These are phyloP conservation scores for Poecile montanus DNA, from an alignment of 2,797 vertebrate species.

Conservation along the genomic window DNA sequence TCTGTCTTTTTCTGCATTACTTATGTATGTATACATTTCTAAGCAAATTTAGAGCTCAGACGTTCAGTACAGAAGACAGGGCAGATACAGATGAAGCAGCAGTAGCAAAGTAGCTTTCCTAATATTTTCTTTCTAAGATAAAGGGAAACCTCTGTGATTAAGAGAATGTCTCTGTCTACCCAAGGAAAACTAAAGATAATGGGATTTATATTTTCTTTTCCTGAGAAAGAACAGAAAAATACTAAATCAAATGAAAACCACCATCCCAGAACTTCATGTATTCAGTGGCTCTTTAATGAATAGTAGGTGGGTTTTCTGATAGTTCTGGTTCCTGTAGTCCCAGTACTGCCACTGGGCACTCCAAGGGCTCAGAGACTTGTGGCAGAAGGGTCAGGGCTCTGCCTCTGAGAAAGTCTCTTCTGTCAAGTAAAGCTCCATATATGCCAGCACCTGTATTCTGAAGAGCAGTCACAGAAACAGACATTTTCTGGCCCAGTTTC, in stretches of 20 bases:
- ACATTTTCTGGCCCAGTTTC: not conserved
- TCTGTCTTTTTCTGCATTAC: slow-evolving; percentile 16
- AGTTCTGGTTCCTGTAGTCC: not conserved
- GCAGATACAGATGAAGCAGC: not conserved
- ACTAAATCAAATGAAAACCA: not conserved
- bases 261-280: not conserved
- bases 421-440: not conserved
- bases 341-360: not conserved
- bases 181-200: not conserved
- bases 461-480: not conserved
- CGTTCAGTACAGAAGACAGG: not conserved
- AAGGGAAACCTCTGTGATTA: not conserved
- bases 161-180: not conserved
- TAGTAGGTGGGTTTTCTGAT: not conserved
- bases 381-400: not conserved
- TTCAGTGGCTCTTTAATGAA: not conserved
- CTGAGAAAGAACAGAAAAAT: not conserved
- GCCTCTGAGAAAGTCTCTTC: not conserved
- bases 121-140: not conserved
- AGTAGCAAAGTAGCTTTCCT: not conserved
- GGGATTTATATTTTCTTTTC: not conserved
- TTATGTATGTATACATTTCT: not conserved
- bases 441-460: not conserved
- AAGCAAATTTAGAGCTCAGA: slow-evolving; percentile 9
- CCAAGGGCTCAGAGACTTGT: not conserved